These are phyloP conservation scores for Clytia hemisphaerica DNA, from an alignment of 30 jellyfish, hydroid and myxozoan genomes.

Conservation along the genomic window DNA sequence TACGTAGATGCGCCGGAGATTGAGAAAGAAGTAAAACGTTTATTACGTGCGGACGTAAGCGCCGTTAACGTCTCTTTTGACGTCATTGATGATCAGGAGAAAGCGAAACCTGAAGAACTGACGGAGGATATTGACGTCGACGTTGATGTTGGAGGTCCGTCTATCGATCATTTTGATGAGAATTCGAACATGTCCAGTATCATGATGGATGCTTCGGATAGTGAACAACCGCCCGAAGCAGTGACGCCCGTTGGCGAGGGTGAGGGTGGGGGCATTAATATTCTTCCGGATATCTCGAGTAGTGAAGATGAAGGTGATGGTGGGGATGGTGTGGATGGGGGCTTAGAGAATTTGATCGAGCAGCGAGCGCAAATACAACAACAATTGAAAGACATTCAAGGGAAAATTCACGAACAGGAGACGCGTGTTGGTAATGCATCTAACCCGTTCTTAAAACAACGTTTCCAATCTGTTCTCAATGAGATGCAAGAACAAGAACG, in stretches of 20 bases:
- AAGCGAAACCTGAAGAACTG: slow-evolving; percentile 72
- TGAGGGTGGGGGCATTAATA: slow-evolving; percentile 55
- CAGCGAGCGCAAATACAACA: slow-evolving; percentile 5
- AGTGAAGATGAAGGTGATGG: slow-evolving; percentile 87
- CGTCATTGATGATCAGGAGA: slow-evolving; percentile 52
- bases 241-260: too few species aligned
- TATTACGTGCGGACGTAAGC: slow-evolving; percentile 90
- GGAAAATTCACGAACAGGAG: slow-evolving; percentile 84
- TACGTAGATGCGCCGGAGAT: slow-evolving; percentile 96
- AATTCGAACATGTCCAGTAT: slow-evolving; percentile 22
- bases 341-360: slow-evolving; percentile 12
- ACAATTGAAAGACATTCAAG: slow-evolving; percentile 50
- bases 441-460: slow-evolving; percentile 85
- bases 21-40: slow-evolving; percentile 87
- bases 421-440: slow-evolving; percentile 63
- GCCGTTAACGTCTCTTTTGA: slow-evolving; percentile 94
- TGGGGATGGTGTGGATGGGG: slow-evolving; percentile 17
- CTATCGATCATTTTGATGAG: slow-evolving; percentile 24
- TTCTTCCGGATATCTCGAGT: slow-evolving; percentile 91
- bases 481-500: slow-evolving; percentile 53
- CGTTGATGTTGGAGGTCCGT: slow-evolving; percentile 65
- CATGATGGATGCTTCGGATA: background rate
- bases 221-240: too few species aligned
- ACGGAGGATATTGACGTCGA: slow-evolving; percentile 68
- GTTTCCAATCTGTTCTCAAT: slow-evolving; percentile 79